Evolutionary conservation across 2,888 invertebrate species (phyloP), one percentile per base, ranked within the genome.

Genomic region (Caenorhabditis sp.): DNA sequence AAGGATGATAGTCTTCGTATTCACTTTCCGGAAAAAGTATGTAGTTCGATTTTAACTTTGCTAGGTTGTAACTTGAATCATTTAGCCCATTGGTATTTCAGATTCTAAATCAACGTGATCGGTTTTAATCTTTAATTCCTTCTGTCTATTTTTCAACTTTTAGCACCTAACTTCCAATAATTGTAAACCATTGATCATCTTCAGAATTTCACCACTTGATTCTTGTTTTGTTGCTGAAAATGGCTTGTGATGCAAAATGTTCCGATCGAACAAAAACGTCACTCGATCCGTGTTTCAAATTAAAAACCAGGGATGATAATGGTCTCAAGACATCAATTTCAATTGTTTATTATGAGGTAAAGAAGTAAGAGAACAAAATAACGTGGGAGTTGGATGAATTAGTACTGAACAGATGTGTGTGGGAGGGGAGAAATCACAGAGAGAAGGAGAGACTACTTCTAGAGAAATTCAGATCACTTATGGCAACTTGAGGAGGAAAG

Each of bases 221-320:
- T 31, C 64, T 64, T 64, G 64, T 64, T 64, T 47, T 61, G 58
- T 58, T 31, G 54, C 54, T 54, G 54, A 58, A 58, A 58, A 58
- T 47, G 64, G 47, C 47, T 64, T 47, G 64, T 47, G 64, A 64
- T 64, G 64, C 64, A 64, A 47, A 64, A 64, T 47, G 64, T 64
- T 47, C 64, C 44, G 28, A 47, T 64, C 64, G 47, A 28, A 24
- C 54, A 61, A 59, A 61, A 41, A 61, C 64, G 64, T 64, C 64
- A 64, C 47, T 8, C 26, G 7, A 16, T 28, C 44, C 28, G 54
- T 47, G 64, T 64, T 47, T 47, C 16, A 28, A 3, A 64, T 47
- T 64, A 47, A 64, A 64, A 47, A 64, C 16, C 64, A 7, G 12
- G 12, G 38, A 64, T 26, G 44, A 26, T 28, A 47, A 14, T 47